phyloP scores from a whole-genome alignment of 1,140 invertebrate species.

The Procambarus virginalis region DNA sequence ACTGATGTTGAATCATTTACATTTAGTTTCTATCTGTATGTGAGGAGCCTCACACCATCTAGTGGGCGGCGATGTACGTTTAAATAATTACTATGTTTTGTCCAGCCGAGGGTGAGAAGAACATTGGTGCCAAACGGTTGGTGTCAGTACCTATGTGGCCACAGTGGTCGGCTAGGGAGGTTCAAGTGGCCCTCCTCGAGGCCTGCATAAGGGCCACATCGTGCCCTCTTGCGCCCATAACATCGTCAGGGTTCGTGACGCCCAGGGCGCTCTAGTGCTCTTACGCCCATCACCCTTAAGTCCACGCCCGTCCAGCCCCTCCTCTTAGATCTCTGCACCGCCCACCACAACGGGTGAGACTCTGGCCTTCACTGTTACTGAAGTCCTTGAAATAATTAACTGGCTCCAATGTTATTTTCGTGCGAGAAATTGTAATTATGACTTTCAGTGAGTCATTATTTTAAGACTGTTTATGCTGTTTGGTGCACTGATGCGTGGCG shows the following conservation, averaged over 20 bases:
- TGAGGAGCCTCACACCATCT: no score
- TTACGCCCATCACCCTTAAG: conserved; percentile 37
- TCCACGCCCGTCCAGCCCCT: conserved; percentile 31
- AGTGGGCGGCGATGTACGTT: no score
- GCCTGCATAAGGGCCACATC: conserved; percentile 20
- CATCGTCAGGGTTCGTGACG: conserved; percentile 17
- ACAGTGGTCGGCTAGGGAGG: conserved; percentile 38
- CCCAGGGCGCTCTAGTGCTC: conserved; percentile 32
- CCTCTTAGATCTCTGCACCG: conserved; percentile 25
- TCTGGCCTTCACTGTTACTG: no score
- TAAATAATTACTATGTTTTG: not conserved
- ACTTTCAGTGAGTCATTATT: no score
- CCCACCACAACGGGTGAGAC: not conserved
- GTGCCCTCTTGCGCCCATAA: not conserved
- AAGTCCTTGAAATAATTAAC: no score
- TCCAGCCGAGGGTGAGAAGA: conserved; percentile 4
- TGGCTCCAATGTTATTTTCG: no score
- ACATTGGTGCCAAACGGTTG: not conserved
- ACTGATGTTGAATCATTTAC: no score
- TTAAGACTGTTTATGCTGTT: no score
- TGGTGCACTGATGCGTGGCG: no score
- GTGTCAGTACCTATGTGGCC: conserved; percentile 23
- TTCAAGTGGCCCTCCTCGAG: conserved; percentile 52
- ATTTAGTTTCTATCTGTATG: no score
- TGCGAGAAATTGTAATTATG: no score